Base-by-base conservation (phyloP, 2,797 vertebrate genomes). In the Sphenodon punctatus region DNA sequence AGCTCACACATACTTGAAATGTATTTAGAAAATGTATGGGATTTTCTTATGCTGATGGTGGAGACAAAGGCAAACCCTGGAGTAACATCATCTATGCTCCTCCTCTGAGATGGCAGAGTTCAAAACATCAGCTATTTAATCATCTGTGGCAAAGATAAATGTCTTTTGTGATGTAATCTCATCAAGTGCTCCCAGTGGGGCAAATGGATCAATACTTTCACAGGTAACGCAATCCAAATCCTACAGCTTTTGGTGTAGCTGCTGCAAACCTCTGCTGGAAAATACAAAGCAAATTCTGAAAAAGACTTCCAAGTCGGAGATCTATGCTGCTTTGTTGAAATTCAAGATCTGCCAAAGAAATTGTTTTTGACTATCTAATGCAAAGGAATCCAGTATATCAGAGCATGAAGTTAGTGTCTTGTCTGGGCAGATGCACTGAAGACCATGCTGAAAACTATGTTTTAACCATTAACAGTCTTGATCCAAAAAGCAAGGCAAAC, bases 21-120 rank as follows among this genome's bases (percentile, higher is more conserved):
- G 42, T 30, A 6, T 39, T 67, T 78, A 75, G 71, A 58, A 78
- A 78, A 60, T 45, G 22, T 20, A 80, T 41, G 20, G 84, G 32
- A 65, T 16, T 39, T 41, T 20, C 2, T 56, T 61, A 34, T 71
- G 56, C n/a, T 64, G 76, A 55, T 59, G 4, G 17, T 20, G 61
- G 19, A 69, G 49, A 43, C 51, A 61, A 48, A 41, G 20, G 3
- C 2, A 67, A 70, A 32, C 6, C 43, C 39, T 53, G 59, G 67
- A 75, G 10, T 13, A n/a, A n/a, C 10, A 84, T 46, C 67, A 17
- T 22, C 4, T 56, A 27, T 16, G 27, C 43, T 75, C 67, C 58
- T 75, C 53, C 20, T 67, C 42, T 41, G 42, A 68, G 15, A 63
- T 56, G 73, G 20, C 46, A 17, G 34, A 42, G 42, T 27, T 59